These are phyloP conservation scores for Mastigias papua DNA, from an alignment of 30 jellyfish, hydroid and myxozoan genomes.

Conservation along the genomic window DNA sequence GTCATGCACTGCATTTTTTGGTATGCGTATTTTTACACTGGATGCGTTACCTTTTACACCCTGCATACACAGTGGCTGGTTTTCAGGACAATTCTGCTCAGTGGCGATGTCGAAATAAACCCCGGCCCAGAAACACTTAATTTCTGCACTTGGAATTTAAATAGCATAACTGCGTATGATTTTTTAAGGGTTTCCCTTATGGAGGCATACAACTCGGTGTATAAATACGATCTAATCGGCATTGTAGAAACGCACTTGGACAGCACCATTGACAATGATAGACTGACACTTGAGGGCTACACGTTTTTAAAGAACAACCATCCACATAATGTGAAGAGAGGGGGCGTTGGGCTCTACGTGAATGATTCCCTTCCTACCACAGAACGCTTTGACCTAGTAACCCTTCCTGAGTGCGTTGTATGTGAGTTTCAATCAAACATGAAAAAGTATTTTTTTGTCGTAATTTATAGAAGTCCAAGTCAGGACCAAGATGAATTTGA, in stretches of 20 bases:
- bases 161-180: constrained; percentile 59
- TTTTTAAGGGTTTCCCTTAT: constrained; percentile 47
- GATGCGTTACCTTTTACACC: constrained; percentile 42
- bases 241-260: constrained; percentile 55
- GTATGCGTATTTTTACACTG: constrained; percentile 50
- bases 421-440: constrained; percentile 22
- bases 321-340: constrained; percentile 55
- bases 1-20: constrained; percentile 35
- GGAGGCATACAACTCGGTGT: constrained; percentile 63
- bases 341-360: constrained; percentile 62
- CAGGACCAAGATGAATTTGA: constrained; percentile 33
- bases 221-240: constrained; percentile 58
- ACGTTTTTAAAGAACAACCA: constrained; percentile 52
- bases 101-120: constrained; percentile 67
- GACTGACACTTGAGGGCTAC: constrained; percentile 60
- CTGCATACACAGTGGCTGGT: constrained; percentile 63
- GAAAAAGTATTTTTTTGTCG: constrained; percentile 44
- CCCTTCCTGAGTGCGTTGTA: constrained; percentile 53
- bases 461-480: constrained; percentile 64
- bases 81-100: constrained; percentile 60
- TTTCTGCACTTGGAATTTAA: constrained; percentile 55
- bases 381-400: constrained; percentile 46
- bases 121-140: constrained; percentile 58
- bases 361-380: constrained; percentile 53
- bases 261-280: constrained; percentile 43